Conservation (phyloP, 2,113 vertebrate genomes). For the Sebastes fasciatus region DNA sequence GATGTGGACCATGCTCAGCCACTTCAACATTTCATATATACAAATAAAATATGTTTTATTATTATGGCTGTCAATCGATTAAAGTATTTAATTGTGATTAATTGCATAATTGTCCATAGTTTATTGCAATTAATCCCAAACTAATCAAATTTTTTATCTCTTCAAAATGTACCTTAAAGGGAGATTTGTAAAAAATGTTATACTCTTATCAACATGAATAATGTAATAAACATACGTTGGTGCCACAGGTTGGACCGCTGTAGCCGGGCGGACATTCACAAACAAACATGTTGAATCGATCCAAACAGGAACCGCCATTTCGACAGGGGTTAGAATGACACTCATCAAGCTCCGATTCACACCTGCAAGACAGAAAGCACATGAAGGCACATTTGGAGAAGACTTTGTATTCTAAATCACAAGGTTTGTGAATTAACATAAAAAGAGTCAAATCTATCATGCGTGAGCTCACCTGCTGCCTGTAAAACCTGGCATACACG, state of each 20-base stretch:
- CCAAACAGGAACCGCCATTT: conserved; percentile 92
- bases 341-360: conserved; percentile 87
- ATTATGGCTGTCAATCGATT: too few relatives aligned
- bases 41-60: background rate
- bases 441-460: background rate
- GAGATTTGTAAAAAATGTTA: too few relatives aligned
- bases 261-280: conserved; percentile 90
- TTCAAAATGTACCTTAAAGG: too few relatives aligned
- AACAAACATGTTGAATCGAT: conserved; percentile 85
- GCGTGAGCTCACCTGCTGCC: conserved; percentile 85
- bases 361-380: conserved; percentile 80
- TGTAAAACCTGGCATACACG: conserved; percentile 86
- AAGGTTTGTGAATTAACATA: background rate
- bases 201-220: too few relatives aligned
- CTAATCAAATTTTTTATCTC: too few relatives aligned
- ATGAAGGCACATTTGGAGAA: background rate
- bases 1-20: background rate
- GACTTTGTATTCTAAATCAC: background rate
- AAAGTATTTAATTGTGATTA: too few relatives aligned
- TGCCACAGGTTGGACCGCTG: conserved; percentile 88
- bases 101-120: too few relatives aligned
- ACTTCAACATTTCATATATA: background rate
- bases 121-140: too few relatives aligned
- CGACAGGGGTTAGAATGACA: conserved; percentile 91
- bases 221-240: conserved; percentile 83